phyloP scores from a whole-genome alignment of 2,797 vertebrate species.

The Bovichtus diacanthus region DNA sequence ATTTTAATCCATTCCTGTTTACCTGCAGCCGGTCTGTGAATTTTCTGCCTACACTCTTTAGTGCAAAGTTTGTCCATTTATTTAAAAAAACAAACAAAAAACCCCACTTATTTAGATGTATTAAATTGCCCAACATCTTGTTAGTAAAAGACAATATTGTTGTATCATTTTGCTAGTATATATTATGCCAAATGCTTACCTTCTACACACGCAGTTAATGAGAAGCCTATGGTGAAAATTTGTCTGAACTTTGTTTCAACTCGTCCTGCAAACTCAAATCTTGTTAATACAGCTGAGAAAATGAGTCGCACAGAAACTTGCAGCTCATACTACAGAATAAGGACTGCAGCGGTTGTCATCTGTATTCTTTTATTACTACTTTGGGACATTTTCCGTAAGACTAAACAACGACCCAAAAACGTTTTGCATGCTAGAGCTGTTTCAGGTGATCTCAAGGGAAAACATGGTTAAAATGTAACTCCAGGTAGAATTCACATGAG shows the following conservation, averaged over 20 bases:
- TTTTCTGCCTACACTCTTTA: neutral
- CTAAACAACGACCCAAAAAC: neutral
- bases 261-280: conserved; percentile 6
- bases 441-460: neutral
- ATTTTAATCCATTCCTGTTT: neutral
- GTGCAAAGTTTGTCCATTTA: neutral
- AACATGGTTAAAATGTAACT: conserved; percentile 31
- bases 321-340: conserved; percentile 1
- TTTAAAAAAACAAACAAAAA: too few species aligned
- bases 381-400: neutral
- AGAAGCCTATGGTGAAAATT: conserved; percentile 6
- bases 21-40: neutral
- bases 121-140: neutral
- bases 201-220: conserved; percentile 8
- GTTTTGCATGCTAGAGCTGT: neutral
- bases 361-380: neutral
- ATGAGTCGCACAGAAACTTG: conserved; percentile 17
- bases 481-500: conserved; percentile 14
- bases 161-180: neutral
- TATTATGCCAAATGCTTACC: neutral
- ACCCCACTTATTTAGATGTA: neutral
- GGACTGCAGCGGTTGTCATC: neutral
- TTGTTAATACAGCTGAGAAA: conserved; percentile 5
- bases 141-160: neutral
- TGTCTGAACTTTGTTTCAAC: conserved; percentile 42